Conservation (phyloP, 2,888 invertebrate species). For the Drosophila barbarae region DNA sequence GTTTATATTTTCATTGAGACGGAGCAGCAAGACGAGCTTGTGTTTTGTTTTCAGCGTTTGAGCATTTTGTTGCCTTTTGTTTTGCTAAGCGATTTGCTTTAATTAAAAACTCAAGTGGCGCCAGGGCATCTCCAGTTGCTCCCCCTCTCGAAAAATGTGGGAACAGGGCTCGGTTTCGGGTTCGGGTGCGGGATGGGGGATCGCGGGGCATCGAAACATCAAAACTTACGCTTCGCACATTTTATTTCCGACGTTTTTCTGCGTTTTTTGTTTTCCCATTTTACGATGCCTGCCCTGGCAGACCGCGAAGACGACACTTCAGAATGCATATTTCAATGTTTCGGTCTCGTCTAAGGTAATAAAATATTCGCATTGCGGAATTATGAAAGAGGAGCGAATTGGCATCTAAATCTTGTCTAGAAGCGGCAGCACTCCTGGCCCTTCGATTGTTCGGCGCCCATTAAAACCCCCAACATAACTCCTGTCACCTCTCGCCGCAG, state of each 20-base stretch:
- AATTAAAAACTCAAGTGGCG: conserved; percentile 73
- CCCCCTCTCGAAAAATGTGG: not conserved
- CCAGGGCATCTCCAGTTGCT: conserved; percentile 36
- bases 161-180: not conserved
- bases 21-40: conserved; percentile 13
- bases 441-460: conserved; percentile 67
- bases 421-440: conserved; percentile 42
- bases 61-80: conserved; percentile 68
- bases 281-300: conserved; percentile 50
- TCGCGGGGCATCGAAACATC: conserved; percentile 57
- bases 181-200: conserved; percentile 3
- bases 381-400: conserved; percentile 46
- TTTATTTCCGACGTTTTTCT: conserved; percentile 10
- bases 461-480: conserved; percentile 50
- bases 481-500: conserved; percentile 44
- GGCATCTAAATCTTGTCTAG: conserved; percentile 70
- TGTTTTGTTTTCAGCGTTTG: conserved; percentile 38
- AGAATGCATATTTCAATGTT: conserved; percentile 68
- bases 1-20: conserved; percentile 55
- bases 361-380: conserved; percentile 66
- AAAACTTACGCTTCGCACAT: conserved; percentile 52
- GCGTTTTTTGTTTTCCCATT: conserved; percentile 36
- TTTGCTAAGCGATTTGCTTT: conserved; percentile 59
- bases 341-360: conserved; percentile 62
- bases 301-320: conserved; percentile 58